Conservation (phyloP, 2,113 vertebrate genomes). For the Cottus gobio region DNA sequence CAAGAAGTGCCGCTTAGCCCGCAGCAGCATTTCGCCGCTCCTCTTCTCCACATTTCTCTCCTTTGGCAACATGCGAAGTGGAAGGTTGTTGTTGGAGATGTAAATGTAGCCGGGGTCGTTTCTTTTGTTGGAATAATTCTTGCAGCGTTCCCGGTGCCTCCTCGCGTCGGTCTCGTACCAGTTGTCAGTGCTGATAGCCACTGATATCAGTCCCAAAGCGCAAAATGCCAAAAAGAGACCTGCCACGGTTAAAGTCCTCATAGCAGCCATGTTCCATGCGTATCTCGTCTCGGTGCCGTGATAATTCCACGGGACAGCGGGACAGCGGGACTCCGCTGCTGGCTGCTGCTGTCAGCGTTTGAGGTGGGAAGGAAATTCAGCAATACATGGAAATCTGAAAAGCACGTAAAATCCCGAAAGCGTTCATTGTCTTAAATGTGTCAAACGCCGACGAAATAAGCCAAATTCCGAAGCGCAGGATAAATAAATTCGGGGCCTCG, state of each 20-base stretch:
- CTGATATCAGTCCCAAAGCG: slow-evolving; percentile 87
- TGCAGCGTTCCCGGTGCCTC: slow-evolving; percentile 90
- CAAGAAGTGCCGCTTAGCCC: slow-evolving; percentile 80
- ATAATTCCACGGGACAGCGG: slow-evolving; percentile 73
- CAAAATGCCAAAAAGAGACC: slow-evolving; percentile 90
- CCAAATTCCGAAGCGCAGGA: slow-evolving; percentile 22
- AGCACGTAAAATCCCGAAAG: slow-evolving; percentile 22
- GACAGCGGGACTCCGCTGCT: slow-evolving; percentile 59
- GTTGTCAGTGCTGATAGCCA: slow-evolving; percentile 92
- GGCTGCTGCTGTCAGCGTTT: slow-evolving; percentile 62
- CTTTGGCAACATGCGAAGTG: slow-evolving; percentile 86
- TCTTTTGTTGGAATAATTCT: slow-evolving; percentile 89
- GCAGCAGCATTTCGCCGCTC: slow-evolving; percentile 64
- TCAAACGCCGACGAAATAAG: slow-evolving; percentile 19
- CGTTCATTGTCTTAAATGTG: slow-evolving; percentile 41
- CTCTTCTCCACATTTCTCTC: slow-evolving; percentile 61
- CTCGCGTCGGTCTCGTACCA: slow-evolving; percentile 94
- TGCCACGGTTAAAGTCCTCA: slow-evolving; percentile 89
- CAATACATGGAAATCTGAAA: slow-evolving; percentile 34
- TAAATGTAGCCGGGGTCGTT: slow-evolving; percentile 91
- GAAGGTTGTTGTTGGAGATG: slow-evolving; percentile 89
- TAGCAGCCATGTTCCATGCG: slow-evolving; percentile 86
- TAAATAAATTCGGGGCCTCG: slow-evolving; percentile 56
- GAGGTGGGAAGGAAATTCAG: slow-evolving; percentile 56
- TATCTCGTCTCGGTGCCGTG: slow-evolving; percentile 62